Base-by-base conservation (phyloP, 2,113 vertebrate genomes). In the Gopherus evgoodei region DNA sequence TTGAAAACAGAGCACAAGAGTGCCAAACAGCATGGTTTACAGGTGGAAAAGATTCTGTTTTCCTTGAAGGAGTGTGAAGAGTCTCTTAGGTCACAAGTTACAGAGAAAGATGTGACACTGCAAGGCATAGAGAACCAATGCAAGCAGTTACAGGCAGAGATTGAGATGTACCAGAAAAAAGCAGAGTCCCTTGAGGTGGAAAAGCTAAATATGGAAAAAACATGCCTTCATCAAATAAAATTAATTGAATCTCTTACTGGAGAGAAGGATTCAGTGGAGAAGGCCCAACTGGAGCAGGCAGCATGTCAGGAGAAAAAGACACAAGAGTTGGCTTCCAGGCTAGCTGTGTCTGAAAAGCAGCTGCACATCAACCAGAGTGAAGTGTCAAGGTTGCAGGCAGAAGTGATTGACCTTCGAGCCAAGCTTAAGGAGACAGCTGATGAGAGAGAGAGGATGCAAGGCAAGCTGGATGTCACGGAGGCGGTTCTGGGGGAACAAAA, bases 311-410 rank as follows among this genome's bases (percentile, higher is more conserved):
- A 95, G 52, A 86, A 87, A 1, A 57, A 98, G 53, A 84, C 94
- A 42, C 96, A 97, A 84, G 98, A 99, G 19, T 89, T 97, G 9
- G 88, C 97, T 0, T 96, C 97, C 50, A 98, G 97, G 56, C 93
- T 99, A 79, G 98, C 97, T 5, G 47, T 98, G 31, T 97, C 98
- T 44, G 98, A 99, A 96, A 98, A 98, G 12, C 99, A 99, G 87
- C 92, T 99, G 88, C 98, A 99, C 31, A 85, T 98, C 53, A 98
- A 96, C 83, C 96, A 97, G 19, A 96, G 92, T 80, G 99, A 99
- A 93, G 98, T 98, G 29, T 97, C 91, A 19, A 98, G 98, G 72
- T 98, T 99, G 21, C 98, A 97, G 85, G 97, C 96, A 3, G 98
- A 99, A 91, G 98, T 99, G 75, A 95, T 98, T 0, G 98, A 99